phyloP scores from a whole-genome alignment of 2,797 vertebrate genomes.

The Propithecus deckenii region DNA sequence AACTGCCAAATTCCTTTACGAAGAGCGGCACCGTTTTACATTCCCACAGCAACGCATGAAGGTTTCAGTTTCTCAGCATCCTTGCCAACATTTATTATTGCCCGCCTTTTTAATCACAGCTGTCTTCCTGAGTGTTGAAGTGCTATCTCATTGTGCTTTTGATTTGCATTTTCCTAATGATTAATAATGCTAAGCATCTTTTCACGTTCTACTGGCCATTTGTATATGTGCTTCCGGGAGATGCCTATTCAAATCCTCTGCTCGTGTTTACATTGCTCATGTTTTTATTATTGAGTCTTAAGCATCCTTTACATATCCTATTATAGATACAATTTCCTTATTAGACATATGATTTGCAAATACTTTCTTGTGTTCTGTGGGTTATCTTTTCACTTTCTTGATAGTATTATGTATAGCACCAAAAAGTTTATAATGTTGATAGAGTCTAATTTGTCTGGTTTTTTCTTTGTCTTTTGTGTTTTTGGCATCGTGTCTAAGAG shows the following conservation, averaged over 20 bases:
- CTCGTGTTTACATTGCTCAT: background rate
- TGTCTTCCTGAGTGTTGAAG: background rate
- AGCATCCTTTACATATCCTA: background rate
- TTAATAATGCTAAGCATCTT: background rate
- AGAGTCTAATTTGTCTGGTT: background rate
- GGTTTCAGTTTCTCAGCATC: rapidly evolving
- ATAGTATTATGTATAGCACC: background rate
- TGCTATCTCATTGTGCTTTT: background rate
- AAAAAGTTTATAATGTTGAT: background rate
- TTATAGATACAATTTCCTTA: background rate
- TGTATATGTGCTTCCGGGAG: background rate
- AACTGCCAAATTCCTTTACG: no score
- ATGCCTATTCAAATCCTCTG: background rate
- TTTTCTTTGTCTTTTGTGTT: background rate
- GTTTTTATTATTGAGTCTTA: background rate
- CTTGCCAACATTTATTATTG: background rate
- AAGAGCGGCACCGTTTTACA: rapidly evolving
- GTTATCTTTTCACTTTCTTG: background rate
- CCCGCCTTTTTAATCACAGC: background rate
- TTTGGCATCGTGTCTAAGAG: background rate
- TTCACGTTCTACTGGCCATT: background rate
- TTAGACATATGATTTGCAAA: background rate
- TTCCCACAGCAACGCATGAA: background rate
- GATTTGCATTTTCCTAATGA: background rate
- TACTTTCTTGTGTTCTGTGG: background rate